phyloP scores from a whole-genome alignment of 2,113 vertebrate species.

The Megaceryle maxima region DNA sequence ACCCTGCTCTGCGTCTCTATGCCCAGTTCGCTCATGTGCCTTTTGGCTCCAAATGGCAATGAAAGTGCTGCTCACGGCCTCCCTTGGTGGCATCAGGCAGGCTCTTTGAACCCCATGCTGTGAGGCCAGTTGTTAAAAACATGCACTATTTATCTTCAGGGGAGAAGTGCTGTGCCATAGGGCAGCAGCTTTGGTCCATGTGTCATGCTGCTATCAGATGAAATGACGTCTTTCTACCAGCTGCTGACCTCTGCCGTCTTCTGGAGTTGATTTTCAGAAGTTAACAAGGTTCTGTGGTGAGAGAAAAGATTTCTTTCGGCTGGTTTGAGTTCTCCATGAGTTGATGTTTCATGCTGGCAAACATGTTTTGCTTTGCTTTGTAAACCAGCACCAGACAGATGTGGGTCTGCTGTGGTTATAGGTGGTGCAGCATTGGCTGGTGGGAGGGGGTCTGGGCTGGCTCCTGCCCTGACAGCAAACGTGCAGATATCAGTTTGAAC shows the following conservation, averaged over 20 bases:
- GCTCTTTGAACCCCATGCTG: not conserved
- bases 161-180: not conserved
- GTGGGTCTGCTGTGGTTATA: not conserved
- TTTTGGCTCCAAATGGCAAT: not conserved
- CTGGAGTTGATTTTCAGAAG: not conserved
- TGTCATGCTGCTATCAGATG: not conserved
- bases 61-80: not conserved
- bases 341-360: not conserved
- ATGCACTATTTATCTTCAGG: not conserved
- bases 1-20: not conserved
- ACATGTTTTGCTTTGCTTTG: not conserved
- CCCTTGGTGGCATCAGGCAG: not conserved
- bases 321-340: not conserved
- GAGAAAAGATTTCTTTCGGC: not conserved
- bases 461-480: not conserved
- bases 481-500: not conserved
- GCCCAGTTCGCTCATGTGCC: not conserved
- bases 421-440: not conserved
- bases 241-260: not conserved
- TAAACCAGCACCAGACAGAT: not conserved
- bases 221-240: not conserved
- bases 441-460: not conserved
- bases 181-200: not conserved
- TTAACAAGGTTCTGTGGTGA: not conserved
- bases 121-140: not conserved